Evolutionary conservation across 2,888 invertebrate genomes (phyloP).

Genomic region (Aphrophora alni): DNA sequence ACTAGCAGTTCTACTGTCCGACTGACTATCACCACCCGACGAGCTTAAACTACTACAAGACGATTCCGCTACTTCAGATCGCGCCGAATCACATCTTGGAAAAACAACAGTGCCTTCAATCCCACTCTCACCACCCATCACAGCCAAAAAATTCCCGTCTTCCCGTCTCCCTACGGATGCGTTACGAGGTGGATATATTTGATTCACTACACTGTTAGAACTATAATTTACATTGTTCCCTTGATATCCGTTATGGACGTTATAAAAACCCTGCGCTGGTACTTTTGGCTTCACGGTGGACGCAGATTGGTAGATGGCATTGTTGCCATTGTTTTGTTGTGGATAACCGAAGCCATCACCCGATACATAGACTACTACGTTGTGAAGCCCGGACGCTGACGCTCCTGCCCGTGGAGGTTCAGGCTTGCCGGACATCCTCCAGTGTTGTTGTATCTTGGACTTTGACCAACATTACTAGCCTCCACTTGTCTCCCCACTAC

Average conservation of each 20-base stretch:
- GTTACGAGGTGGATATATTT: constrained; percentile 11
- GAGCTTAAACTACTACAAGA: constrained; percentile 57
- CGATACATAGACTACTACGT: constrained; percentile 42
- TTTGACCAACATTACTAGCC: constrained; percentile 38
- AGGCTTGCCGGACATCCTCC: constrained; percentile 43
- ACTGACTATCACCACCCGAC: constrained; percentile 36
- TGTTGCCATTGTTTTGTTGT: constrained; percentile 26
- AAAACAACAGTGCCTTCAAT: constrained; percentile 30
- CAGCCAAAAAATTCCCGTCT: constrained; percentile 29
- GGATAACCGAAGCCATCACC: constrained; percentile 32
- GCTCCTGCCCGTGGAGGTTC: constrained; percentile 36
- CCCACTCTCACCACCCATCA: constrained; percentile 28
- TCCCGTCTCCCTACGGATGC: not conserved
- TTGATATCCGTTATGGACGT: constrained; percentile 24
- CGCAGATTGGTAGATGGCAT: constrained; percentile 27
- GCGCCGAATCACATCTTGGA: constrained; percentile 63
- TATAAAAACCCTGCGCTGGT: constrained; percentile 25
- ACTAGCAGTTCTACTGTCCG: constrained; percentile 2
- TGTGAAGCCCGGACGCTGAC: constrained; percentile 33
- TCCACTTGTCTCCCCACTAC: constrained; percentile 28
- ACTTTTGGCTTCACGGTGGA: constrained; percentile 32
- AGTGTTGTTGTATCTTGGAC: constrained; percentile 17
- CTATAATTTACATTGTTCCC: constrained; percentile 17
- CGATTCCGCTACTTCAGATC: constrained; percentile 66
- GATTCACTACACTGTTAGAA: constrained; percentile 9